Evolutionary conservation across 2,113 vertebrate genomes (phyloP).

Genomic region (Zapus hudsonius): DNA sequence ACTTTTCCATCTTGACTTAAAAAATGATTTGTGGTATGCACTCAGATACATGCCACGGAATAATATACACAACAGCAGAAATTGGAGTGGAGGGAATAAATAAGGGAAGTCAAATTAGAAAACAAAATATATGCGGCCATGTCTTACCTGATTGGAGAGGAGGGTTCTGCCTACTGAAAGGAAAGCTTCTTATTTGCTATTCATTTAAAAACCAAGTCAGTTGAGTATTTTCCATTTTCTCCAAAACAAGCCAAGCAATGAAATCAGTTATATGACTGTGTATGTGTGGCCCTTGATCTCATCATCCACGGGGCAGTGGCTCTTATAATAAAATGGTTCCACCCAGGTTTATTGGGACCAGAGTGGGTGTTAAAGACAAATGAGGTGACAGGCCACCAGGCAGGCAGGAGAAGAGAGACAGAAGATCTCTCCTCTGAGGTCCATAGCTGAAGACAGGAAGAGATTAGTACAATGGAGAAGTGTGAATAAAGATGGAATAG

Average conservation of each 20-base stretch:
- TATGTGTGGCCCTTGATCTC: constrained; percentile 20
- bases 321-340: constrained; percentile 11
- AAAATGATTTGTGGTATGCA: constrained; percentile 31
- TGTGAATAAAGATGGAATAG: constrained; percentile 32
- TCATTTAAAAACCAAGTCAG: constrained; percentile 21
- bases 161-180: constrained; percentile 36
- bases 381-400: neutral
- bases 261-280: neutral
- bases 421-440: neutral
- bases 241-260: constrained; percentile 22
- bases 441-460: neutral
- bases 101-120: constrained; percentile 54
- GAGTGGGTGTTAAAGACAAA: constrained; percentile 42
- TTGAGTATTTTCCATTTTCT: constrained; percentile 50
- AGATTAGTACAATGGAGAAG: neutral
- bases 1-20: constrained; percentile 21
- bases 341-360: constrained; percentile 18
- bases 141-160: neutral
- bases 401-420: neutral
- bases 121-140: neutral
- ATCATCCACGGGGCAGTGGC: neutral
- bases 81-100: constrained; percentile 12
- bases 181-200: neutral
- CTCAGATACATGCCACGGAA: neutral
- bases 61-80: neutral